Base-by-base conservation (phyloP, 1,140 invertebrate genomes). In the Zaprionus lachaisei region DNA sequence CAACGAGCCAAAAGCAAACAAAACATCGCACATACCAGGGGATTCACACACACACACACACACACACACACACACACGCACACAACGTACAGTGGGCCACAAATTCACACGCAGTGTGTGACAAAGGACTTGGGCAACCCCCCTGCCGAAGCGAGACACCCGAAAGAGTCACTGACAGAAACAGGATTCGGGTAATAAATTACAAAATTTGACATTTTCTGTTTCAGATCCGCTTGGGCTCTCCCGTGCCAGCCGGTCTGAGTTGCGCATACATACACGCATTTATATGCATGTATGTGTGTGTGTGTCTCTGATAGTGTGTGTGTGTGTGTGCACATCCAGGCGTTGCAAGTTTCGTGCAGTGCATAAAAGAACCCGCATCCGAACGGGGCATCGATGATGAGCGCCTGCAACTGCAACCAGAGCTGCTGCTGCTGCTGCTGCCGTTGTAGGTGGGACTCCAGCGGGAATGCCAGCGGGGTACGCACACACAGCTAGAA, bases 141-240 rank as follows among this genome's bases (percentile, higher is more conserved):
- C 72, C 38, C 79, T 84, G 72, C 85, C 70, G 60, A 73, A 64
- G 70, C 67, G 72, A 76, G 80, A 72, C 83, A 86, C 76, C 79
- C 84, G 60, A 85, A 86, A 81, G 83, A 91, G 77, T 89, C 89
- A 89, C 90, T 91, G 84, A 91, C 91, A 92, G 91, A 92, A 92
- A 92, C 91, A 92, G 91, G 91, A 92, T 92, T 92, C 91, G 80
- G 87, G 91, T 91, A 92, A 92, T 92, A 92, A 92, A 92, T 92
- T 92, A 92, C 78, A 91, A 92, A 92, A 81, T 92, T 92, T 92
- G 91, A 92, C 91, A 92, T 92, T 92, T 92, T 92, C 91, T 89
- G 91, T 86, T 92, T 92, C 89, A 90, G 91, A 92, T 92, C 91
- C 91, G 91, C 81, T 92, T 83, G 77, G 69, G 81, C 83, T 71